Evolutionary conservation across 1,140 invertebrate genomes (phyloP).

Genomic region (Physella acuta): DNA sequence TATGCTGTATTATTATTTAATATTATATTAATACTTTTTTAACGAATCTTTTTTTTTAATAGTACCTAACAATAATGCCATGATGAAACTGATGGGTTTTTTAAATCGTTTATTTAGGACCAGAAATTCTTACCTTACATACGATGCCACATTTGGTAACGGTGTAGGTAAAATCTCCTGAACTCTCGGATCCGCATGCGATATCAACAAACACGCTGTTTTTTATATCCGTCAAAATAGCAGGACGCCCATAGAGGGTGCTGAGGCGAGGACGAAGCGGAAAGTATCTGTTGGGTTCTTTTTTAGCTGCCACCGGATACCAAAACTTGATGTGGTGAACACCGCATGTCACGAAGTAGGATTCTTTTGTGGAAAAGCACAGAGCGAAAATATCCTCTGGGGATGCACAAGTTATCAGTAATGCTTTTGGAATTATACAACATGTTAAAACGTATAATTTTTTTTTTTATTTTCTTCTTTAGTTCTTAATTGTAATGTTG

Average conservation of each 20-base stretch:
- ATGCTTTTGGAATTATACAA: too few relatives aligned
- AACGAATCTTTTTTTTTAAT: too few relatives aligned
- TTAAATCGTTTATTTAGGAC: too few relatives aligned
- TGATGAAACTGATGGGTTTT: too few relatives aligned
- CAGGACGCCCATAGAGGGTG: slow-evolving; percentile 7
- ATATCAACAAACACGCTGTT: slow-evolving; percentile 3
- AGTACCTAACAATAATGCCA: too few relatives aligned
- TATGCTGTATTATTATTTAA: too few relatives aligned
- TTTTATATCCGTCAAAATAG: slow-evolving; percentile 7
- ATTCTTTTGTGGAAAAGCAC: neutral
- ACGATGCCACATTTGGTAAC: slow-evolving; percentile 15
- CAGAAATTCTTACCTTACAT: slow-evolving; percentile 21
- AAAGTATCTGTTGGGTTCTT: slow-evolving; percentile 2
- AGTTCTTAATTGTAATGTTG: too few relatives aligned
- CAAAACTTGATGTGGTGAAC: slow-evolving; percentile 13
- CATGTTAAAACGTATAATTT: neutral
- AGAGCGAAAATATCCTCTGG: slow-evolving; percentile 14
- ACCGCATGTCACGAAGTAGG: slow-evolving; percentile 4
- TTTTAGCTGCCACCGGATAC: slow-evolving; percentile 1
- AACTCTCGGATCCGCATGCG: neutral
- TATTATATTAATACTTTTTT: too few relatives aligned
- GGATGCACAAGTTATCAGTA: too few relatives aligned
- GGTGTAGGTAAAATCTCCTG: neutral
- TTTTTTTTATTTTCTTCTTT: neutral
- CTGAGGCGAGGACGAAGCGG: neutral